These are phyloP conservation scores for Apotomis turbidana DNA, from an alignment of 2,888 invertebrate species.

Conservation along the genomic window DNA sequence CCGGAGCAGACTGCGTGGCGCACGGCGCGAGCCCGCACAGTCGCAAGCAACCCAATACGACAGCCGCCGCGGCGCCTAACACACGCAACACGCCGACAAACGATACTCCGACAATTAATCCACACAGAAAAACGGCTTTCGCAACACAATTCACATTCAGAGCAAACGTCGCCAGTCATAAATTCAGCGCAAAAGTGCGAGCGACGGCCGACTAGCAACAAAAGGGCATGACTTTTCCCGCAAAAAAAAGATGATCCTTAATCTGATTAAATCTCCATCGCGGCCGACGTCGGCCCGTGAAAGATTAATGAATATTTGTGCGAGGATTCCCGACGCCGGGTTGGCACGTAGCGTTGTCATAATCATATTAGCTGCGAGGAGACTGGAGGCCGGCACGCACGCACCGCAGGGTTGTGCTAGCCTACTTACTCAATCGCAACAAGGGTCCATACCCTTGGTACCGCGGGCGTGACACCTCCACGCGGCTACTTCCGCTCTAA, in stretches of 20 bases:
- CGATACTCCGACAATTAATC: conserved; percentile 32
- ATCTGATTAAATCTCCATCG: conserved; percentile 85
- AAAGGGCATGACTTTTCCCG: conserved; percentile 82
- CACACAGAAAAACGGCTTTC: conserved; percentile 31
- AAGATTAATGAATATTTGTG: conserved; percentile 85
- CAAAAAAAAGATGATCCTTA: conserved; percentile 83
- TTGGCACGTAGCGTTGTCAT: conserved; percentile 83
- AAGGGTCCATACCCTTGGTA: conserved; percentile 44
- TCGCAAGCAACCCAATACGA: conserved; percentile 47
- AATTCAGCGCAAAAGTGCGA: conserved; percentile 81
- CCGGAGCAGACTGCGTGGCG: conserved; percentile 74
- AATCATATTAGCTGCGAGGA: conserved; percentile 79
- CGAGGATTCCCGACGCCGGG: conserved; percentile 80
- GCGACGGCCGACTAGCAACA: conserved; percentile 79
- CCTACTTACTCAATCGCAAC: conserved; percentile 53
- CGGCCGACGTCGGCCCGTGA: conserved; percentile 83
- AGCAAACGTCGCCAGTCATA: conserved; percentile 77
- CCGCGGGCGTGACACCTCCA: conserved; percentile 56
- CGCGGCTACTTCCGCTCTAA: conserved; percentile 48
- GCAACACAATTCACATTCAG: conserved; percentile 76
- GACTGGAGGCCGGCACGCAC: conserved; percentile 74
- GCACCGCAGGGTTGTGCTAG: conserved; percentile 54
- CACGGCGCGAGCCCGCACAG: conserved; percentile 30
- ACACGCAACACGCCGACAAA: conserved; percentile 41
- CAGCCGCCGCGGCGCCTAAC: conserved; percentile 69